Evolutionary conservation across 2,797 vertebrate species (phyloP).

Genomic region (Pygocentrus nattereri): DNA sequence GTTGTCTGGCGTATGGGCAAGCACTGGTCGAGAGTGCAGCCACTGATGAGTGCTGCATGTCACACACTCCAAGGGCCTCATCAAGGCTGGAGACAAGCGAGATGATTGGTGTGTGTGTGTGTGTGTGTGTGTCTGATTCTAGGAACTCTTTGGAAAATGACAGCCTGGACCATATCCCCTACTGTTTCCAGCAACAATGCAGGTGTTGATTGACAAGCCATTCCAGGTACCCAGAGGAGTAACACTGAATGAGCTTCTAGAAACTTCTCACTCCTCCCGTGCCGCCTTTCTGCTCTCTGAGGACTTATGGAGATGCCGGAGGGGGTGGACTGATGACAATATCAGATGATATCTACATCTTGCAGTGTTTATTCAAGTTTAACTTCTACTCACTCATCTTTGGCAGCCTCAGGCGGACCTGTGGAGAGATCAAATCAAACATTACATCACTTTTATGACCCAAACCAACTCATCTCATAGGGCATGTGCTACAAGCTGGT

Average conservation of each 20-base stretch:
- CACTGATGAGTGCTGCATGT: slow-evolving; percentile 4
- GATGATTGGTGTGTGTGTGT: slow-evolving; percentile 21
- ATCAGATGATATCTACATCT: not conserved
- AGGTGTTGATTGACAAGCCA: slow-evolving; percentile 34
- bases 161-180: slow-evolving; percentile 9
- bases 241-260: slow-evolving; percentile 1
- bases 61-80: slow-evolving; percentile 12
- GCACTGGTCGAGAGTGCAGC: not conserved
- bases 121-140: slow-evolving; percentile 30
- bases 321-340: not conserved
- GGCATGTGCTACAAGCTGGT: not conserved
- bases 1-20: not conserved
- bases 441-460: not conserved
- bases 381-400: slow-evolving; percentile 79
- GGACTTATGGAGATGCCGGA: not conserved
- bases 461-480: not conserved
- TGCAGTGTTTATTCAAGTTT: not conserved
- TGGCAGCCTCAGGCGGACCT: slow-evolving; percentile 79
- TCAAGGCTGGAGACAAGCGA: slow-evolving; percentile 14
- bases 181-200: slow-evolving; percentile 12
- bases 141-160: slow-evolving; percentile 48
- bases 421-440: slow-evolving; percentile 24
- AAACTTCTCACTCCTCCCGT: not conserved
- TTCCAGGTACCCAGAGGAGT: slow-evolving; percentile 32
- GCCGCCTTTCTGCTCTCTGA: not conserved